A percentile compares a stretch with the other conserved stretches of the same genome.
Conservation (phyloP, 2,888 invertebrate species). For the Aphodius granarius region DNA sequence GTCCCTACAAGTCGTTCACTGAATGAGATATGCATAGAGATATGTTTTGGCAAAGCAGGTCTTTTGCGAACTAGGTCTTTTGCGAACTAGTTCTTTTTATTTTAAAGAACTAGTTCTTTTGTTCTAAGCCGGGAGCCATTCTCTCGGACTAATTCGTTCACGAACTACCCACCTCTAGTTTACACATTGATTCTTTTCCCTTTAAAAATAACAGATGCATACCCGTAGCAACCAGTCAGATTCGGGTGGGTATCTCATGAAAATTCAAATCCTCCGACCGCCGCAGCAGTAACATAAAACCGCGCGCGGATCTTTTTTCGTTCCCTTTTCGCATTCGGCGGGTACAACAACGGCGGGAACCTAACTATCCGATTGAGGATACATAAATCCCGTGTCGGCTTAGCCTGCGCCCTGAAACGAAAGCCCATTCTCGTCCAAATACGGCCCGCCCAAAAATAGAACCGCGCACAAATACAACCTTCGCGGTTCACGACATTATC, state of each 20-base stretch:
- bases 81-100: too few species aligned
- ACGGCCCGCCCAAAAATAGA: not conserved
- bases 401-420: not conserved
- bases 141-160: too few species aligned
- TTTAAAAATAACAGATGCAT: not conserved
- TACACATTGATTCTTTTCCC: too few species aligned
- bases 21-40: too few species aligned
- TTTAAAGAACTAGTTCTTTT: too few species aligned
- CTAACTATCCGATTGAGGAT: not conserved
- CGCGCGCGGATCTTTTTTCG: not conserved
- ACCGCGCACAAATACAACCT: not conserved
- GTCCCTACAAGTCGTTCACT: too few species aligned
- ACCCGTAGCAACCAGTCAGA: not conserved
- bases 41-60: too few species aligned
- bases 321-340: not conserved
- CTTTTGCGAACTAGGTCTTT: too few species aligned
- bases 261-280: not conserved
- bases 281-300: not conserved
- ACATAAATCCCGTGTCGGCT: not conserved
- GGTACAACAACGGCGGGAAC: not conserved
- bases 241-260: not conserved
- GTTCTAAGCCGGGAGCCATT: too few species aligned
- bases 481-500: not conserved
- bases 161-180: too few species aligned
- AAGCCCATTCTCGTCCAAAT: not conserved